These are phyloP conservation scores for Eufriesea mexicana DNA, from an alignment of 1,140 invertebrate genomes.

Conservation along the genomic window DNA sequence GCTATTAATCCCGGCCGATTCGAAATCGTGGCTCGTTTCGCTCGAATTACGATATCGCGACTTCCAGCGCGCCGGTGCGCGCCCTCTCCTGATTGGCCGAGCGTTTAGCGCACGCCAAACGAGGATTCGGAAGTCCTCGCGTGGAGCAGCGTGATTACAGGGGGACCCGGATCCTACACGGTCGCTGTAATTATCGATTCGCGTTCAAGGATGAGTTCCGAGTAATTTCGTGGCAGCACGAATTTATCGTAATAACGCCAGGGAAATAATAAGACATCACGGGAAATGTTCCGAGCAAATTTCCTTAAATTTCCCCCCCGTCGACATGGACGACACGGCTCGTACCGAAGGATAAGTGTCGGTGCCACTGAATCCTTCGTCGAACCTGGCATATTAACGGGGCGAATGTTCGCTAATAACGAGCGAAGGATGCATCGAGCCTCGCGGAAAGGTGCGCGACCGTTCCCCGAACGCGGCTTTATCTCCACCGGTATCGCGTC, in stretches of 20 bases:
- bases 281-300: background rate
- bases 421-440: too few species aligned
- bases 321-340: too few species aligned
- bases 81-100: too few species aligned
- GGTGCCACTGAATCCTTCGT: too few species aligned
- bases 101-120: background rate
- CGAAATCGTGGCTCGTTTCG: constrained; percentile 28
- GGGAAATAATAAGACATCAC: too few species aligned
- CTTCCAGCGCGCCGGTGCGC: background rate
- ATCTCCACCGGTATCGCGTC: constrained; percentile 54
- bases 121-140: background rate
- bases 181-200: background rate
- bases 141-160: background rate
- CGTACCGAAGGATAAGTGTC: too few species aligned
- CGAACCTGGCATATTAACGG: too few species aligned
- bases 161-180: background rate
- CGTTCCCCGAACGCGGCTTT: constrained; percentile 24
- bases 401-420: too few species aligned
- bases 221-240: background rate
- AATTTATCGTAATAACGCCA: background rate
- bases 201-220: background rate
- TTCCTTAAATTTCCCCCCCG: background rate
- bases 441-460: too few species aligned
- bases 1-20: constrained; percentile 18
- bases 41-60: constrained; percentile 13